Conservation (phyloP, 2,113 vertebrate genomes). For the Marcusenius ussheri region DNA sequence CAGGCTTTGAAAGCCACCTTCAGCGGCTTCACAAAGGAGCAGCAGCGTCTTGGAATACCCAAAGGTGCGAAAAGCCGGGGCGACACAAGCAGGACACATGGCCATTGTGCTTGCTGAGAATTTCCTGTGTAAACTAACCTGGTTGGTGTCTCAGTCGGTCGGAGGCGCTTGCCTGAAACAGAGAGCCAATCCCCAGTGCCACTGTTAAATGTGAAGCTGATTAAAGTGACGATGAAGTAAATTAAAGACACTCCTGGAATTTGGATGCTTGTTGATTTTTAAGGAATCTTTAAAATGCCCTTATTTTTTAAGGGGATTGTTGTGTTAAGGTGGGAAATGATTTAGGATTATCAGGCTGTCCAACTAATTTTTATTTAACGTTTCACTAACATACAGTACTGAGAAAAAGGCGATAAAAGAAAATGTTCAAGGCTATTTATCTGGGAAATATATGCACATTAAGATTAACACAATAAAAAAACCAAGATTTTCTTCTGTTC, state of each 20-base stretch:
- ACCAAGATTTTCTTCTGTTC: too few relatives aligned
- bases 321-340: neutral
- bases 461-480: too few relatives aligned
- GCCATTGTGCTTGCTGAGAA: neutral
- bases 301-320: neutral
- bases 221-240: neutral
- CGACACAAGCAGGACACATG: too few relatives aligned
- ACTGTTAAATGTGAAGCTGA: neutral
- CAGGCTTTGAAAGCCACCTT: conserved; percentile 95
- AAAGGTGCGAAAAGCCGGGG: conserved; percentile 69
- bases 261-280: neutral
- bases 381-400: neutral
- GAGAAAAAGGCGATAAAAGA: neutral
- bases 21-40: conserved; percentile 93
- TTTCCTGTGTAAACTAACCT: neutral
- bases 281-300: neutral
- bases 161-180: neutral
- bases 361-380: neutral
- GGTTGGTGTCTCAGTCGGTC: neutral
- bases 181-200: neutral
- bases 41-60: conserved; percentile 88
- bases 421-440: neutral
- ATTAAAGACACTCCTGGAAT: neutral
- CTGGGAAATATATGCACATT: neutral
- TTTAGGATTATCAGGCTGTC: neutral